phyloP scores from a whole-genome alignment of 2,797 vertebrate genomes.

The Chaetophractus vellerosus region DNA sequence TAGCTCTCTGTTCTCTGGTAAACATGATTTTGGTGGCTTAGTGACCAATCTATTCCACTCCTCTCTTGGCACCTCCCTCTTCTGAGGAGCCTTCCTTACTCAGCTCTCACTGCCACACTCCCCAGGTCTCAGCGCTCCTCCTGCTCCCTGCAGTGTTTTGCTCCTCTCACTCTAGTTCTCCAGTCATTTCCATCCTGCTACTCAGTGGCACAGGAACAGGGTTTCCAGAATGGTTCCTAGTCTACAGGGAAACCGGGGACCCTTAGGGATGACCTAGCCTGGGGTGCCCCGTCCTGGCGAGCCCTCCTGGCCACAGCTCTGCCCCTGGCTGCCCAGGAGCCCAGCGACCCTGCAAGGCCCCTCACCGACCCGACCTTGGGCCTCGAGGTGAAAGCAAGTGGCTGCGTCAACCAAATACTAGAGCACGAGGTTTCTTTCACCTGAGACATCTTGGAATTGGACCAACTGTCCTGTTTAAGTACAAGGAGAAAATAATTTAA shows the following conservation, averaged over 20 bases:
- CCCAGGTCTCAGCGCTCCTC: not conserved
- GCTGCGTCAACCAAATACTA: not conserved
- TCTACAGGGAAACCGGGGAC: not conserved
- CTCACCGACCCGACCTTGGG: not conserved
- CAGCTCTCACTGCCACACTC: not conserved
- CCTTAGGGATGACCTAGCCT: not conserved
- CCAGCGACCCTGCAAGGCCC: not conserved
- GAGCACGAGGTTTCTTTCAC: not conserved
- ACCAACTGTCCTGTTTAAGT: not conserved
- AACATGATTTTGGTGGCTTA: not conserved
- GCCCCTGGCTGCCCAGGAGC: no score
- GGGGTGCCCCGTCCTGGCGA: not conserved
- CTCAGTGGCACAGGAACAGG: no score
- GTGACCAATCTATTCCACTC: not conserved
- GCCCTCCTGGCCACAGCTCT: not conserved
- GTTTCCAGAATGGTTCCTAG: not conserved
- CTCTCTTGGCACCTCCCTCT: not conserved
- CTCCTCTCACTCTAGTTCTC: no score
- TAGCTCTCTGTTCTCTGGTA: not conserved
- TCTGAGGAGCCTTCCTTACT: not conserved
- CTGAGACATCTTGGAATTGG: not conserved
- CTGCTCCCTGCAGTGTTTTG: no score
- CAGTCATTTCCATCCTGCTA: no score
- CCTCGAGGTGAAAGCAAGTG: no score
- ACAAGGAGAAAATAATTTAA: not conserved